These are phyloP conservation scores for Epinephelus coioides DNA, from an alignment of 2,797 vertebrate genomes.

Conservation along the genomic window DNA sequence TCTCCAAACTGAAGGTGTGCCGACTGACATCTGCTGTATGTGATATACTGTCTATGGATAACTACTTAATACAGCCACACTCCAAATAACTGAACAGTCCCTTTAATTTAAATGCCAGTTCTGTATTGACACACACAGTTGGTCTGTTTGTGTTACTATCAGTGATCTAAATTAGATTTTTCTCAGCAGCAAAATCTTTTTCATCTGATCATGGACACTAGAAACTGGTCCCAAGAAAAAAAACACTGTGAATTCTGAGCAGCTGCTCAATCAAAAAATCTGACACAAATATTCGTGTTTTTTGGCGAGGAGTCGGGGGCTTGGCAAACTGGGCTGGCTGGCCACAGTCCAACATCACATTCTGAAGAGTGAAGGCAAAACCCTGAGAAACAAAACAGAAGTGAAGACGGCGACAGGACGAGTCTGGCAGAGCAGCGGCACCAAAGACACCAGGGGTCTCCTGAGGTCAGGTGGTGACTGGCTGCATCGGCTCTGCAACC, in stretches of 20 bases:
- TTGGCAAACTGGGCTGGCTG: slow-evolving; percentile 12
- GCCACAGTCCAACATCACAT: slow-evolving; percentile 8
- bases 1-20: too few species aligned
- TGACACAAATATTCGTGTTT: neutral
- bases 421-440: neutral
- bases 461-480: neutral
- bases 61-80: too few species aligned
- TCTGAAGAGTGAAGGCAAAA: neutral
- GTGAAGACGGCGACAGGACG: neutral
- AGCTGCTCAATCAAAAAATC: neutral
- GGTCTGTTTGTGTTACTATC: neutral
- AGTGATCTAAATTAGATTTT: neutral
- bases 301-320: neutral
- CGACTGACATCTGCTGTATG: neutral
- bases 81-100: too few species aligned
- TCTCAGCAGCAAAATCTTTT: neutral
- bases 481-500: neutral
- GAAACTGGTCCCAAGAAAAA: neutral
- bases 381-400: neutral
- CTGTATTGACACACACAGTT: neutral
- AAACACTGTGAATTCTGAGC: neutral
- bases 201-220: neutral
- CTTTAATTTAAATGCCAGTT: neutral
- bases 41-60: neutral
- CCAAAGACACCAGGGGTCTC: neutral